Base-by-base conservation (phyloP, 2,888 invertebrate species). In the Drosophila diplacantha region DNA sequence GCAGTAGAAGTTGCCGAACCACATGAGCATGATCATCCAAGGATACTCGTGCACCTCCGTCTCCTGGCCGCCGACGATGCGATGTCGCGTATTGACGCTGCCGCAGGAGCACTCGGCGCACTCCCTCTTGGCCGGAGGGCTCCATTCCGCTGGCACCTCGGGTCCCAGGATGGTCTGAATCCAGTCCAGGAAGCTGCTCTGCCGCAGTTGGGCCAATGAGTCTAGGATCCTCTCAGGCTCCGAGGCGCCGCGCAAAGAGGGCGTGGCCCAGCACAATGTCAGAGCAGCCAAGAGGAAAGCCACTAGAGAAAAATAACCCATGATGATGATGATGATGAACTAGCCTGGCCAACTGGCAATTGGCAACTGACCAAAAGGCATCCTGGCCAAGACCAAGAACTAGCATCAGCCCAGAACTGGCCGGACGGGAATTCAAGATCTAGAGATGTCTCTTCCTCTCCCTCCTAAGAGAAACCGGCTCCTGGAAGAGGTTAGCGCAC, bases 21-120 rank as follows among this genome's bases (percentile, higher is more conserved):
- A 85, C 83, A 92, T 87, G 16, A 95, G 87, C 71, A 92, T 90
- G 0, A 91, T 92, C 91, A 95, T 93, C 88, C 88, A 95, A 1
- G 94, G 93, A 61, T 87, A 87, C 85, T 93, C 92, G 83, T 93
- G 91, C 29, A 92, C 91, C 85, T 92, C 90, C 0, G 95, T 94
- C 86, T 93, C 93, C 47, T 92, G 90, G 0, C 95, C 95, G 2
- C 95, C 95, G 1, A 95, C 94, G 62, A 95, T 94, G 50, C 95
- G 91, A 41, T 92, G 91, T 2, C 84, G 75, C 6, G 92, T 93
- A 63, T 93, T 92, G 1, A 93, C 90, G 61, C 92, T 87, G 5
- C 95, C 95, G 75, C 95, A 95, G 76, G 90, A 73, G 37, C 87
- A 87, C 8, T 81, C 73, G 0, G 77, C 31, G 29, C 87, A 87